Evolutionary conservation across 2,797 vertebrate genomes (phyloP), one percentile per base, ranked within the genome.

Genomic region (Aldrovandia affinis): DNA sequence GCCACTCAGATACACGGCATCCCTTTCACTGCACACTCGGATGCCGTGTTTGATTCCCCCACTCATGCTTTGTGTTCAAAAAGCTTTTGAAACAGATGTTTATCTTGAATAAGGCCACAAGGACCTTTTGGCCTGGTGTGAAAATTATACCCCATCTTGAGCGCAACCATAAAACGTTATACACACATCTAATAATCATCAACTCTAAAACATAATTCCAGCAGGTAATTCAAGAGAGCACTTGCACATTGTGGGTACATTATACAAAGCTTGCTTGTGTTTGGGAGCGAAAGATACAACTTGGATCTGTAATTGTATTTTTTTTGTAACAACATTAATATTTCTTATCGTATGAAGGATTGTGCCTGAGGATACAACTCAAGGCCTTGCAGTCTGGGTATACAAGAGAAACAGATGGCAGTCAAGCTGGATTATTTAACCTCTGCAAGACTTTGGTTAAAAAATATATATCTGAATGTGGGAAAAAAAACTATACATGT

Each of bases 1-100:
- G 83, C 84, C 82, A 47, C 81, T 89, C 88, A 87, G 92, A 94
- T 92, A 92, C 89, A 93, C 85, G 83, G 86, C 91, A 91, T 89
- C 92, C 90, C 81, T 88, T 81, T 85, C 55, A 85, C 84, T 52
- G 61, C 89, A 88, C 89, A 86, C 90, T 91, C 68, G 78, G 89
- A 91, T 92, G 85, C 30, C 80, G 79, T 61, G 9, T 36, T 80
- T 75, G 1, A 87, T 90, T 94, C 92, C 90, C 93, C 88, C 84
- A 8, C 44, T 54, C 68, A 82, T 83, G 87, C 83, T 86, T 83
- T 88, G 59, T 86, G 81, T 90, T 78, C 83, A 63, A 65, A 61
- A 59, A 83, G 78, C 83, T 86, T 82, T 28, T 80, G 59, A 86
- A 78, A 81, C 80, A 20, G 86, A 83, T 20, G 14, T 81, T 73